Base-by-base conservation (phyloP, 2,888 invertebrate genomes). In the Chaetogeoica ovagalla region DNA sequence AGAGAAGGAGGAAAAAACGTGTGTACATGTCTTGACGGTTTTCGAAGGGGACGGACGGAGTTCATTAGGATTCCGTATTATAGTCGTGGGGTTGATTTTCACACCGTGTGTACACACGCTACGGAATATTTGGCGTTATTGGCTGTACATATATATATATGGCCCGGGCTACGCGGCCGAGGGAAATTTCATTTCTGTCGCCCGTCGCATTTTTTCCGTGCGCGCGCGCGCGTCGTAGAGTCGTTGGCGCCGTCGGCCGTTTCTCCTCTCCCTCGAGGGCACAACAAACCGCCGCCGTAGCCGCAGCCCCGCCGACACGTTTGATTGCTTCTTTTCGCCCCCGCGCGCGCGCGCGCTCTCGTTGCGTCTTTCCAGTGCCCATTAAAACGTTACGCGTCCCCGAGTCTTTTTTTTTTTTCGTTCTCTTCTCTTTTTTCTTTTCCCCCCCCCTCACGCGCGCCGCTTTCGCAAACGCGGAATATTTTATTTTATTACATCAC, bases 271-370 rank as follows among this genome's bases (percentile, higher is more conserved):
- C 77, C 77, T 17, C 77, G 77, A 70, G 77, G 62, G 17, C 66
- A 75, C 70, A 52, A 39, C 30, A 2, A 30, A 30, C 30, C 30
- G 30, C 30, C 30, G 30, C 70, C 77, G n/a, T 30, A 30, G 4
- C 30, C 30, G 30, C 30, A 1, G 30, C 70, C 77, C 17, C 70
- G 62, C 70, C 79, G 79, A 79, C 79, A 79, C 79, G 79, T 79
- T 79, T 79, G 79, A 79, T 79, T 79, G 79, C 79, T 79, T 79
- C 79, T 79, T 79, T 48, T 79, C 79, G 71, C 79, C 79, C 79
- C 39, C 21, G 71, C 23, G 57, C 57, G 71, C 43, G 30, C 4
- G 13, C 39, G 39, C 39, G n/a, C n/a, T n/a, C n/a, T n/a, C n/a
- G n/a, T n/a, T n/a, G 62, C 62, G 52, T 77, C 69, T 79, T 71